Evolutionary conservation across 2,113 vertebrate species (phyloP).

Genomic region (Cyprinodon brontotheroides): DNA sequence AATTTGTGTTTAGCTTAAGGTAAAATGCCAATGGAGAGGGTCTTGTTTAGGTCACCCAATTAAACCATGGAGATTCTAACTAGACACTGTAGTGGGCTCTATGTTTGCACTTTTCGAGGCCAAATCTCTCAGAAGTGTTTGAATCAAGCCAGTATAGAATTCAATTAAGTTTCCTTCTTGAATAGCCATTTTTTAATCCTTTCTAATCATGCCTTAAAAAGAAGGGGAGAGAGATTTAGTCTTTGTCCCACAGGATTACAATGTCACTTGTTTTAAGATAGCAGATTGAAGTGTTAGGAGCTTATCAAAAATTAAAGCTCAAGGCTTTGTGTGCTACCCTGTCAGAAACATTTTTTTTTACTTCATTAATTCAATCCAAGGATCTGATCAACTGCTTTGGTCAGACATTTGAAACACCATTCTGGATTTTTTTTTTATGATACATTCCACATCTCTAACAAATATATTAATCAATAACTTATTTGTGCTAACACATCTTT

Average conservation of each 20-base stretch:
- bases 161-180: slow-evolving; percentile 80
- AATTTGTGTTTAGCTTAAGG: slow-evolving; percentile 75
- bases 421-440: slow-evolving; percentile 34
- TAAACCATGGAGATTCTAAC: slow-evolving; percentile 81
- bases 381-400: slow-evolving; percentile 76
- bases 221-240: slow-evolving; percentile 70
- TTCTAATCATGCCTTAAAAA: slow-evolving; percentile 67
- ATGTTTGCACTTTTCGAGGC: slow-evolving; percentile 66
- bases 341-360: slow-evolving; percentile 62
- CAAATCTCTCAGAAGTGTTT: slow-evolving; percentile 48
- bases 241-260: slow-evolving; percentile 83
- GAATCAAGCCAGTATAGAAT: slow-evolving; percentile 78
- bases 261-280: slow-evolving; percentile 85
- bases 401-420: slow-evolving; percentile 63
- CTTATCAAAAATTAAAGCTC: slow-evolving; percentile 82
- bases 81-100: slow-evolving; percentile 78
- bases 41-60: slow-evolving; percentile 68
- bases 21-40: slow-evolving; percentile 58
- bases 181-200: slow-evolving; percentile 75
- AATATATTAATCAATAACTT: slow-evolving; percentile 45
- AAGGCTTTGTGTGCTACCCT: slow-evolving; percentile 73
- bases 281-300: slow-evolving; percentile 77
- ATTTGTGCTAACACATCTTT: slow-evolving; percentile 32
- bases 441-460: slow-evolving; percentile 68
- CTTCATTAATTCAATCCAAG: slow-evolving; percentile 72